These are phyloP conservation scores for Scomberomorus guttatus DNA, from an alignment of 2,797 vertebrate species.

Conservation along the genomic window DNA sequence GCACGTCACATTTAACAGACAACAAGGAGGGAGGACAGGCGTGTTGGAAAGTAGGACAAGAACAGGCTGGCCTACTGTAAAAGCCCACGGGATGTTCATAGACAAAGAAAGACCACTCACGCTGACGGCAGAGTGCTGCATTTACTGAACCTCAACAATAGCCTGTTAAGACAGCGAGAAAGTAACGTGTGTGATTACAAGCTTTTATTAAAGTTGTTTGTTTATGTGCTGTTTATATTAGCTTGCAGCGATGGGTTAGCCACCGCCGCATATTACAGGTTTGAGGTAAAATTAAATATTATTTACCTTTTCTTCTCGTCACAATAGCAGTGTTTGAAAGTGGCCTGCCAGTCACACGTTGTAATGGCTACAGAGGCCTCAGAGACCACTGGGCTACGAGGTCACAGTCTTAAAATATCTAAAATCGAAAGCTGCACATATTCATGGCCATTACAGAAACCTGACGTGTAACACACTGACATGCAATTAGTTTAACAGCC, in stretches of 20 bases:
- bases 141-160: conserved; percentile 55
- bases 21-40: conserved; percentile 58
- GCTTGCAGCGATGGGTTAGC: conserved; percentile 22
- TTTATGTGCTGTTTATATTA: conserved; percentile 31
- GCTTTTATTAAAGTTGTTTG: conserved; percentile 36
- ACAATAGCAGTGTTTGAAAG: conserved; percentile 30
- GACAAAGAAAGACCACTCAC: conserved; percentile 73
- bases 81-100: conserved; percentile 65
- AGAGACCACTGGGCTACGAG: conserved; percentile 14
- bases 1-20: conserved; percentile 67
- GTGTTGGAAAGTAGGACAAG: conserved; percentile 75
- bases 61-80: conserved; percentile 77
- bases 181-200: conserved; percentile 19
- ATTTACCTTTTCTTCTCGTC: conserved; percentile 17
- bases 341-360: not conserved
- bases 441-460: conserved; percentile 32
- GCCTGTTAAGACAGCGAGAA: conserved; percentile 41
- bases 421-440: conserved; percentile 31
- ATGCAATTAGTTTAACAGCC: conserved; percentile 52
- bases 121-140: conserved; percentile 55
- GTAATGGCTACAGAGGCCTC: conserved; percentile 15
- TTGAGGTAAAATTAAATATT: conserved; percentile 30
- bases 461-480: conserved; percentile 32
- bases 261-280: conserved; percentile 28
- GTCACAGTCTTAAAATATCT: conserved; percentile 42